Percentiles rank a stretch among this genome's conserved stretches.
Conservation (phyloP, 2,888 invertebrate genomes). For the Rhaphigaster nebulosa region DNA sequence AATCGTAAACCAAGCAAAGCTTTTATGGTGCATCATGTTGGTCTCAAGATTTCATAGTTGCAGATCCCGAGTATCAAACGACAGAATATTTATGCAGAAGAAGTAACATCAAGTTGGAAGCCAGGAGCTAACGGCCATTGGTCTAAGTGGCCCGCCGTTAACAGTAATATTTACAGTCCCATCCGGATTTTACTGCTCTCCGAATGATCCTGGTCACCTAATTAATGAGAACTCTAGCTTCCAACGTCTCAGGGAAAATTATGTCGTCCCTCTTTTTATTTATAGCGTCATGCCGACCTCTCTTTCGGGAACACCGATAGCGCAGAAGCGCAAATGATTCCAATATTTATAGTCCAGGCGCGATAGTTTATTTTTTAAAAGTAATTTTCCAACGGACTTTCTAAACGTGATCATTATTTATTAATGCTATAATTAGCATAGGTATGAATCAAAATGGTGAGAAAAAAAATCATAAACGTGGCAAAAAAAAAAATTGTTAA, state of each 20-base stretch:
- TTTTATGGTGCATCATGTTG: not conserved
- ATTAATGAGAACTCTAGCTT: slow-evolving; percentile 19
- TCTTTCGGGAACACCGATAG: not conserved
- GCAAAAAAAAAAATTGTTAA: too few species aligned
- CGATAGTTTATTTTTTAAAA: too few species aligned
- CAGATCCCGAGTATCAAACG: not conserved
- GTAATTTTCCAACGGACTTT: too few species aligned
- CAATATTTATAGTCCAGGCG: not conserved
- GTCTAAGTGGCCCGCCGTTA: slow-evolving; percentile 36
- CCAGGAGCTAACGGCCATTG: not conserved
- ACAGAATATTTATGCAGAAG: not conserved
- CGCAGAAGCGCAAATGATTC: not conserved
- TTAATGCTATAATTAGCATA: too few species aligned
- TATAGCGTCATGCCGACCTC: not conserved
- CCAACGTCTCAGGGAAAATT: slow-evolving; percentile 24
- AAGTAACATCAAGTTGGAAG: not conserved
- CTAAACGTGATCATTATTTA: too few species aligned
- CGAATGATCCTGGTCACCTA: slow-evolving; percentile 49
- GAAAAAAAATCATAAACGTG: too few species aligned
- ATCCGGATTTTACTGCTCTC: slow-evolving; percentile 49
- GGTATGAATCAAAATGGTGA: too few species aligned
- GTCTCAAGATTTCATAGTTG: not conserved
- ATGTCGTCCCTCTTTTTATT: slow-evolving; percentile 19
- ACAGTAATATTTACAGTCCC: slow-evolving; percentile 51
- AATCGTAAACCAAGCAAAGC: not conserved